Percentiles rank a stretch among this genome's conserved stretches.
These are phyloP conservation scores for Xanthorhoe designata DNA, from an alignment of 2,888 invertebrate genomes.

Conservation along the genomic window DNA sequence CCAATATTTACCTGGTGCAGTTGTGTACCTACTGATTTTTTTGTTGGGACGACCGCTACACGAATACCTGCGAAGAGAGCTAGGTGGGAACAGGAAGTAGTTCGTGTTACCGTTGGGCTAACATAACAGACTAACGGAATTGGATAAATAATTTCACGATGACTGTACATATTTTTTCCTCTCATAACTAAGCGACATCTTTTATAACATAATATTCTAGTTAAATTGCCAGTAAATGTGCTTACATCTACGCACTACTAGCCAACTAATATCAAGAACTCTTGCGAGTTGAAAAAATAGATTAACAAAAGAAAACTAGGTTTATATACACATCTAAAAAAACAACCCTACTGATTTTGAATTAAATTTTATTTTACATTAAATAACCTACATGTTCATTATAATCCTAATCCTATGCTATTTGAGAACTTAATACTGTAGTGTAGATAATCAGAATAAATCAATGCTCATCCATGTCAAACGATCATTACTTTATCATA, in stretches of 20 bases:
- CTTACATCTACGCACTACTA: constrained; percentile 7
- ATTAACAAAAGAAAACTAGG: constrained; percentile 55
- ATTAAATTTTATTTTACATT: constrained; percentile 79
- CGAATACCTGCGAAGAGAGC: constrained; percentile 29
- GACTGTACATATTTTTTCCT: not conserved
- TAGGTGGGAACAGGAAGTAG: constrained; percentile 34
- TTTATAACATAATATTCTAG: not conserved
- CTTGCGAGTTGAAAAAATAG: constrained; percentile 34
- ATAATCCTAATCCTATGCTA: constrained; percentile 71
- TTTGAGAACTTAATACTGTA: constrained; percentile 84
- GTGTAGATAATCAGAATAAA: constrained; percentile 69
- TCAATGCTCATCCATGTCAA: constrained; percentile 69
- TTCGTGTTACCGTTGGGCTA: constrained; percentile 18
- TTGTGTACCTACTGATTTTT: not conserved
- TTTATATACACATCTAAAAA: constrained; percentile 81
- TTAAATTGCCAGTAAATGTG: constrained; percentile 27
- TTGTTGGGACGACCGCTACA: constrained; percentile 32
- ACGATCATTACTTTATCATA: constrained; percentile 43
- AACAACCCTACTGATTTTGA: constrained; percentile 80
- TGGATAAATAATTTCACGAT: not conserved
- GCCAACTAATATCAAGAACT: constrained; percentile 16
- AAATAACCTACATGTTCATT: constrained; percentile 72
- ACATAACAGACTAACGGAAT: constrained; percentile 17
- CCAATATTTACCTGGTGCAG: constrained; percentile 12
- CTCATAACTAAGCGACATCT: not conserved